These are phyloP conservation scores for Ostrea denselamellosa DNA, from an alignment of 1,140 invertebrate species.

Conservation along the genomic window DNA sequence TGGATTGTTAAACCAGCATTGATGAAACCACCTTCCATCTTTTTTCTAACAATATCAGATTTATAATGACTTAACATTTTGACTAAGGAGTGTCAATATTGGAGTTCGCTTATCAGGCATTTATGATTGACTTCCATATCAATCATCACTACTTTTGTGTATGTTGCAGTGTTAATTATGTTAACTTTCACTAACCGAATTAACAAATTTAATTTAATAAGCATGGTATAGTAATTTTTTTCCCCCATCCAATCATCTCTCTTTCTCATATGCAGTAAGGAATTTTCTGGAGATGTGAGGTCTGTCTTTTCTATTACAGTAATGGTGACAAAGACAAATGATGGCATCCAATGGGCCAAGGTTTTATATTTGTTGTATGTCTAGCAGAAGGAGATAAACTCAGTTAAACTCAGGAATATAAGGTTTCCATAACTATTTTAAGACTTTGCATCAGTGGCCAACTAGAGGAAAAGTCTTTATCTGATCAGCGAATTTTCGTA, in stretches of 20 bases:
- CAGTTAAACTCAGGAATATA: background rate
- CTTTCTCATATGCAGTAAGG: background rate
- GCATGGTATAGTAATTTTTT: background rate
- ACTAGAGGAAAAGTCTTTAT: too few relatives aligned
- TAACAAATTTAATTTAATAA: background rate
- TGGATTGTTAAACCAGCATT: background rate
- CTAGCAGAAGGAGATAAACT: background rate
- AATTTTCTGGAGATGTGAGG: background rate
- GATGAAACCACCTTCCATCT: background rate
- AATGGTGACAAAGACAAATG: conserved; percentile 11
- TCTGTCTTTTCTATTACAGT: conserved; percentile 26
- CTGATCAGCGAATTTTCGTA: too few relatives aligned
- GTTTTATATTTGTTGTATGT: background rate
- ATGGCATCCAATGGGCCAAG: background rate
- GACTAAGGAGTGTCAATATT: background rate
- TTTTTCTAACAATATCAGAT: background rate
- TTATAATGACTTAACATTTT: background rate
- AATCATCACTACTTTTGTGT: background rate
- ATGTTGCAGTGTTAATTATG: background rate
- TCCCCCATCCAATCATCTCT: background rate
- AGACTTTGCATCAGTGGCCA: too few relatives aligned
- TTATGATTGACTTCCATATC: background rate
- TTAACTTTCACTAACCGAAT: background rate
- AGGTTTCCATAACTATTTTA: too few relatives aligned
- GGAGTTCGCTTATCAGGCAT: background rate